Base-by-base conservation (phyloP, 2,888 invertebrate genomes). In the Tinea pellionella region DNA sequence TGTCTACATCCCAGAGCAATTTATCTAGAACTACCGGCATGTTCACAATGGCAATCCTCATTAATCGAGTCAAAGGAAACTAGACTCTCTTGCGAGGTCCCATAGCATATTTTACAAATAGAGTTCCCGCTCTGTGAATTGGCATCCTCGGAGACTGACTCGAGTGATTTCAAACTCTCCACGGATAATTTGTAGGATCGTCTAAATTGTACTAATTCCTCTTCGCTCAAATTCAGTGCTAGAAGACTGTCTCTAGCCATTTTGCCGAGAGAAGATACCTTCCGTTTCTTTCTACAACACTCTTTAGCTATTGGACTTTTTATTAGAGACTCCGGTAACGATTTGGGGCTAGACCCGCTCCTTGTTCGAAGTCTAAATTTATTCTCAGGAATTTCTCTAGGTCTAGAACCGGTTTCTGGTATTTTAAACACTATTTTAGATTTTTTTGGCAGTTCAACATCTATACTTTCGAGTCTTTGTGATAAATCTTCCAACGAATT, bases 71-170 rank as follows among this genome's bases (percentile, higher is more conserved):
- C 88, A 1, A 88, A 47, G 0, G 88, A 88, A 77, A 87, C 82
- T 0, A 88, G 65, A 59, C 88, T 88, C 61, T 88, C 88, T 19
- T 88, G 88, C 0, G 88, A 88, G 0, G 76, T 78, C 7, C 87
- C 65, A 0, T 86, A 62, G 53, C 87, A 88, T 0, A 81, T 67
- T 1, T 80, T 71, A 60, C 87, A 87, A 0, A 78, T 64, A 0
- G 88, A 88, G 0, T 85, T 80, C 0, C 84, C 85, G 42, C 84
- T 84, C 43, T 84, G 84, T 0, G 84, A 84, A 41, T 78, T 78
- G 0, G 83, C 83, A 55, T 87, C 86, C 62, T 88, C 88, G 0
- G 87, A 88, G 0, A 88, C 88, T 0, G 87, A 88, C 32, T 88
- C 88, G 1, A 88, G 61, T 0, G 87, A 87, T 15, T 68, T 71